Percentiles rank a stretch among this genome's conserved stretches.
phyloP scores from a whole-genome alignment of 2,113 vertebrate species.

The Nesoenas mayeri region DNA sequence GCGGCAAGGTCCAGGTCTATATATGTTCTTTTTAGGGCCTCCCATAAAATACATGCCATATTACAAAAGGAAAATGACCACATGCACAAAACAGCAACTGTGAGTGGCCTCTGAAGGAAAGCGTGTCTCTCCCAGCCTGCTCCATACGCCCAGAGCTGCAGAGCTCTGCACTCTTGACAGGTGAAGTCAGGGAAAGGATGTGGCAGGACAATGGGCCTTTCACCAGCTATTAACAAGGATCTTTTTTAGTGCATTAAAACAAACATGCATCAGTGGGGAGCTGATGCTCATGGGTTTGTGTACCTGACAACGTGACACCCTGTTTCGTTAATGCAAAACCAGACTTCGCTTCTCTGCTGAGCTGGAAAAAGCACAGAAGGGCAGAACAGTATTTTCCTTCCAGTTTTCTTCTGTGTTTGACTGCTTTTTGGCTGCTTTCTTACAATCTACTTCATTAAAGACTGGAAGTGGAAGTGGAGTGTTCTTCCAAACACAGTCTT shows the following conservation, averaged over 20 bases:
- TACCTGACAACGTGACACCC: background rate
- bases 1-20: fast-evolving
- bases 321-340: background rate
- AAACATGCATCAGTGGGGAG: background rate
- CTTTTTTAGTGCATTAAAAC: constrained; percentile 19
- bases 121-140: background rate
- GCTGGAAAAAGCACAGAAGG: background rate
- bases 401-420: background rate
- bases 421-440: background rate
- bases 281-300: background rate
- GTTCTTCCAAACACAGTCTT: background rate
- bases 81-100: background rate
- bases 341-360: background rate
- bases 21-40: background rate
- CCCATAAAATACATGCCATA: background rate
- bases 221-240: background rate
- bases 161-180: background rate
- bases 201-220: constrained; percentile 6
- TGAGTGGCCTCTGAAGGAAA: background rate
- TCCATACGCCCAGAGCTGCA: background rate
- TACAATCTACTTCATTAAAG: background rate
- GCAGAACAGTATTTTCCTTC: background rate
- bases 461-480: background rate
- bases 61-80: background rate
- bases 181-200: background rate